phyloP scores from a whole-genome alignment of 2,797 vertebrate genomes.

The Lepilemur ruficaudatus region DNA sequence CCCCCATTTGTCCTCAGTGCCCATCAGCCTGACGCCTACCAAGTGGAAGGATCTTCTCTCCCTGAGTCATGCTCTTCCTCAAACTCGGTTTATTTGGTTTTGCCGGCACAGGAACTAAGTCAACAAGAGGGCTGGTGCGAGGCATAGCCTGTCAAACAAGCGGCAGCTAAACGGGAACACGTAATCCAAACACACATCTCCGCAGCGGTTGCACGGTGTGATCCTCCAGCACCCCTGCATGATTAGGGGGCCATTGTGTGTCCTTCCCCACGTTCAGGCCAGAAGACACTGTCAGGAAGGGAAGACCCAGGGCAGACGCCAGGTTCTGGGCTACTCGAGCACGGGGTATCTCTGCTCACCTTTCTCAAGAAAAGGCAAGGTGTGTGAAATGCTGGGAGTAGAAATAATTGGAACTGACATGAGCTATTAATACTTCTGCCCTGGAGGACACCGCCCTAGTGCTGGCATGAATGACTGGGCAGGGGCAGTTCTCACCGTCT shows the following conservation, averaged over 20 bases:
- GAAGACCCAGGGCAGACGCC: not conserved
- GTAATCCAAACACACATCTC: not conserved
- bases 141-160: not conserved
- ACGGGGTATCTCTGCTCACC: not conserved
- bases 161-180: not conserved
- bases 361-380: not conserved
- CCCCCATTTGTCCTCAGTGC: not conserved
- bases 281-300: not conserved
- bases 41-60: not conserved
- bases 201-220: not conserved
- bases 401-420: not conserved
- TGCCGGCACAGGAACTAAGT: not conserved
- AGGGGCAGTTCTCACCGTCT: fast-evolving
- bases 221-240: not conserved
- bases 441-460: not conserved
- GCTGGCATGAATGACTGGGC: fast-evolving
- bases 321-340: not conserved
- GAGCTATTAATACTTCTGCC: too few species aligned
- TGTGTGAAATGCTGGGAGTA: not conserved
- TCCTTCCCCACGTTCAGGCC: not conserved
- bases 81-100: not conserved
- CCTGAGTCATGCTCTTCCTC: not conserved
- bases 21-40: not conserved
- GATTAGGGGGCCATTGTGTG: not conserved
- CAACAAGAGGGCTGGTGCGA: not conserved